phyloP scores from a whole-genome alignment of 1,140 invertebrate genomes.

The Bicyclus anynana region DNA sequence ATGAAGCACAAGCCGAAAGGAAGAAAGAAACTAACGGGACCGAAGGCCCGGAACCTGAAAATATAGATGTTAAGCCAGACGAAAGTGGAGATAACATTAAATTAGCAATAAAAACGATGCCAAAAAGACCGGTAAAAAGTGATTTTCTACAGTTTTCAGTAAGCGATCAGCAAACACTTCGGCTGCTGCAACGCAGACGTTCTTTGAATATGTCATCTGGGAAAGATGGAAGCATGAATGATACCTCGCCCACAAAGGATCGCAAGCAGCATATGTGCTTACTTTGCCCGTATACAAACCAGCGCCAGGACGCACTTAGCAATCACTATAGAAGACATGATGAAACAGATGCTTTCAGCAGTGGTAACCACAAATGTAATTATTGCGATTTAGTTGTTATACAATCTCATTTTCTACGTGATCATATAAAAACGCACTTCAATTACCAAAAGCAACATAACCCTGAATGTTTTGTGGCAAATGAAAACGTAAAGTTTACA shows the following conservation, averaged over 20 bases:
- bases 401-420: conserved; percentile 86
- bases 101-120: conserved; percentile 75
- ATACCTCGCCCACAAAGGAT: conserved; percentile 75
- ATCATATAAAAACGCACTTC: conserved; percentile 90
- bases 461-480: conserved; percentile 75
- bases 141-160: conserved; percentile 74
- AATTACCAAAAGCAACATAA: conserved; percentile 77
- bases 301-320: conserved; percentile 84
- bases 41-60: conserved; percentile 50
- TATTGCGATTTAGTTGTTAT: conserved; percentile 90
- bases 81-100: conserved; percentile 65
- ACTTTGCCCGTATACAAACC: conserved; percentile 87
- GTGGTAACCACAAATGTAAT: conserved; percentile 83
- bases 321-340: conserved; percentile 87
- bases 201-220: conserved; percentile 46
- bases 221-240: conserved; percentile 54
- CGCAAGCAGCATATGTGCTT: conserved; percentile 80
- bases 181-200: conserved; percentile 56
- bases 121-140: conserved; percentile 54
- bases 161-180: conserved; percentile 76
- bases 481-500: conserved; percentile 59
- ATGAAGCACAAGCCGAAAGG: conserved; percentile 80
- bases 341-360: conserved; percentile 71
- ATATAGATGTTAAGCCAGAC: conserved; percentile 51
- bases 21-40: conserved; percentile 68